phyloP scores from a whole-genome alignment of 2,888 invertebrate species.

The Coremacera marginata region DNA sequence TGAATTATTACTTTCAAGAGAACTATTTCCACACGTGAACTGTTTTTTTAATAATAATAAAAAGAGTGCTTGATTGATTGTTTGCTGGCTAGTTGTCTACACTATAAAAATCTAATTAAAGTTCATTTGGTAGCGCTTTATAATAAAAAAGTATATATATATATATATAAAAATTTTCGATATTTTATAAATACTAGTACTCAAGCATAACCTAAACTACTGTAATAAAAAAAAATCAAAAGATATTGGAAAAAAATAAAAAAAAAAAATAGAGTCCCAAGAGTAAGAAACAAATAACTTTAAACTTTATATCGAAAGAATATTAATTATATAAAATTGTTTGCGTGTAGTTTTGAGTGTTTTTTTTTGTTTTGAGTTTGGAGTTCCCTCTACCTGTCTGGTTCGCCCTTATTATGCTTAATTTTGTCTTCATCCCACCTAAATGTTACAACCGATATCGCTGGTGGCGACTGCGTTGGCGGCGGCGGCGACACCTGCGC shows the following conservation, averaged over 20 bases:
- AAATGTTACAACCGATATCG: slow-evolving; percentile 92
- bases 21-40: too few relatives aligned
- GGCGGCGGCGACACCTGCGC: slow-evolving; percentile 52
- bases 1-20: too few relatives aligned
- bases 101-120: too few relatives aligned
- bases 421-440: slow-evolving; percentile 80
- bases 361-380: slow-evolving; percentile 44
- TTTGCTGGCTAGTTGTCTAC: too few relatives aligned
- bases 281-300: background rate
- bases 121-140: too few relatives aligned
- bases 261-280: slow-evolving; percentile 33
- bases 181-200: background rate
- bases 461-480: slow-evolving; percentile 72
- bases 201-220: background rate
- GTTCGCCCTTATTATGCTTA: slow-evolving; percentile 71
- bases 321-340: slow-evolving; percentile 7
- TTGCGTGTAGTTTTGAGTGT: slow-evolving; percentile 22
- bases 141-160: too few relatives aligned
- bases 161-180: too few relatives aligned
- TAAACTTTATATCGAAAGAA: background rate
- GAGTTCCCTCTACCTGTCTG: slow-evolving; percentile 69
- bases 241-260: slow-evolving; percentile 32
- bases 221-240: slow-evolving; percentile 41
- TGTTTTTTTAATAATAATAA: too few relatives aligned
- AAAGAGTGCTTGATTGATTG: too few relatives aligned